Evolutionary conservation across 2,888 invertebrate species (phyloP), one percentile per base, ranked within the genome.

Genomic region (Orthonevra nobilis): DNA sequence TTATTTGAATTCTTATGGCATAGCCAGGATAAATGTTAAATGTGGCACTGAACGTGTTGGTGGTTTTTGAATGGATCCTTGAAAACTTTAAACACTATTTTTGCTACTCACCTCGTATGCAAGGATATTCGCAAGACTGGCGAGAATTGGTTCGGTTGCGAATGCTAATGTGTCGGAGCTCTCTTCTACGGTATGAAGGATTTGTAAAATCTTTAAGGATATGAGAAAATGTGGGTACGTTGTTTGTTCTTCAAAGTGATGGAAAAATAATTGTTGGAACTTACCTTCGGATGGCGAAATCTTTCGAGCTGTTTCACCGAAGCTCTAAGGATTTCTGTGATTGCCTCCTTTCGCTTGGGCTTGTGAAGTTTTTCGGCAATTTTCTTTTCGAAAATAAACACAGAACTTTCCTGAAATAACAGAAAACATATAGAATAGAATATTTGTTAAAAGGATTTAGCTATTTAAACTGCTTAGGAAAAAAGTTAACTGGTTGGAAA

Each of bases 321-420:
- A 73, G 92, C 91, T 28, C 96, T 91, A 58, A 98, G 90, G 64
- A 96, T 92, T 86, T 98, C 97, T 4, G 97, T 93, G 83, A 98
- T 95, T n/a, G 94, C 94, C 86, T 97, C 97, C 87, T 96, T 96
- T 69, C 96, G 91, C 83, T 96, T 95, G 2, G 97, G 97, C 85
- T 96, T 97, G 90, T 96, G 96, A 36, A 97, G 90, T 87, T 97
- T 97, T 85, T 97, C 97, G 0, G 96, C 97, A 63, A 94, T 93
- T 81, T 95, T 93, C 88, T 98, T 98, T 89, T 98, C 97, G 88
- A 97, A 97, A 64, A 97, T 91, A 89, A 97, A 97, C 81, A 98
- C 94, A 0, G 97, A 97, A 81, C 95, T 96, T 89, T 96, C 97
- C 97, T 97, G 91, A 5, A 90, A 88, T 81, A 82, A 82, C 14